Evolutionary conservation across 2,113 vertebrate species (phyloP).

Genomic region (Furnarius figulus): DNA sequence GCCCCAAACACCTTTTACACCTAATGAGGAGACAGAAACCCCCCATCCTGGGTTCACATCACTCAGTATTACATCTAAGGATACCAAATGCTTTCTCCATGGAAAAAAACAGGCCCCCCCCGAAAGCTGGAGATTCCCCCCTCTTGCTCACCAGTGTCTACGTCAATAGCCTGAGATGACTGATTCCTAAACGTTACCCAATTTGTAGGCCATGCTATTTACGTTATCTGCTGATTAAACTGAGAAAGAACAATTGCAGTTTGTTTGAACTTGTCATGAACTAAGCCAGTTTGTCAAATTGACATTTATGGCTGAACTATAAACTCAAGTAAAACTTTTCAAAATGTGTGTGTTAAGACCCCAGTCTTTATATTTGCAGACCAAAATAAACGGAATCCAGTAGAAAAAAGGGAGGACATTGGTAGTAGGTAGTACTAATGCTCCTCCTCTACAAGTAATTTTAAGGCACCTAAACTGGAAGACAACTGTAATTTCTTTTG

Average conservation of each 20-base stretch:
- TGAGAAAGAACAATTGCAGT: background rate
- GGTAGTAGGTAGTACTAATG: background rate
- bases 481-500: background rate
- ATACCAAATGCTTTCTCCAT: rapidly evolving
- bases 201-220: background rate
- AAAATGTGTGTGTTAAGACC: background rate
- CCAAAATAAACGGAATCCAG: background rate
- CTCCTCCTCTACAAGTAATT: background rate
- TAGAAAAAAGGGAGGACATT: background rate
- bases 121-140: rapidly evolving
- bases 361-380: background rate
- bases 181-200: background rate
- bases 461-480: background rate
- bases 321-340: constrained; percentile 3
- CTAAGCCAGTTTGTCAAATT: constrained; percentile 10
- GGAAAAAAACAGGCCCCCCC: background rate
- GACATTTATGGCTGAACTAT: background rate
- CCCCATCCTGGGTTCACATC: rapidly evolving
- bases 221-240: background rate
- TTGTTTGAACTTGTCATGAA: constrained; percentile 47
- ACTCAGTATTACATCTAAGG: background rate
- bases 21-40: background rate
- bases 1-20: background rate
- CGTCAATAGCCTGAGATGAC: background rate
- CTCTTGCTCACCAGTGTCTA: background rate